Evolutionary conservation across 2,797 vertebrate species (phyloP), one percentile per base, ranked within the genome.

Genomic region (Aldrovandia affinis): DNA sequence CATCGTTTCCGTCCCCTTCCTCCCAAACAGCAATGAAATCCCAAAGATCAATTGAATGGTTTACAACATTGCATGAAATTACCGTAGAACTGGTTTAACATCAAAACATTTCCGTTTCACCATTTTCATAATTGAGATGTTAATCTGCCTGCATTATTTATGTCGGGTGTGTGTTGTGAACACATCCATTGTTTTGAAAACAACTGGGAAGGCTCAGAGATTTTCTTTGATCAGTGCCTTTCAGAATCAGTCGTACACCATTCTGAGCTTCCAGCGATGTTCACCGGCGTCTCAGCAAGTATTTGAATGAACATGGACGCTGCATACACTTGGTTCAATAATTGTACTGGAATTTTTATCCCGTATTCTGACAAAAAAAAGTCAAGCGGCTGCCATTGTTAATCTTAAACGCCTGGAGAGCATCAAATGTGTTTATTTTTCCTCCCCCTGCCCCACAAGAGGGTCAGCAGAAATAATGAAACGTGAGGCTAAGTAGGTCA

Each of bases 261-360:
- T 79, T 79, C n/a, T 30, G 14, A 18, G n/a, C n/a, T 28, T 54
- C 18, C 42, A 36, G 20, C 14, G 39, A 77, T n/a, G 42, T 47
- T 57, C 55, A 57, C 10, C 15, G 55, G 73, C 25, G 25, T 50
- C 42, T n/a, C 9, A 18, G 28, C 44, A 79, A 36, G 55, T 73
- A 30, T n/a, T 44, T 70, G 25, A 57, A 70, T 47, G 36, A 81
- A 73, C 78, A 81, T 28, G n/a, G 90, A 92, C 91, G 90, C 89
- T 89, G 89, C 86, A 87, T 89, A 75, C 88, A 87, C 84, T 86
- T 86, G 36, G 33, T 1, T 65, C 81, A 59, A 57, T 33, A 87
- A 89, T 90, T 93, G 92, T 94, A 94, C 93, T 92, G 92, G 92
- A 93, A 93, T 94, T 92, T 91, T 88, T 88, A 90, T 84, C 82